Base-by-base conservation (phyloP, 2,888 invertebrate genomes). In the Hesperia comma region DNA sequence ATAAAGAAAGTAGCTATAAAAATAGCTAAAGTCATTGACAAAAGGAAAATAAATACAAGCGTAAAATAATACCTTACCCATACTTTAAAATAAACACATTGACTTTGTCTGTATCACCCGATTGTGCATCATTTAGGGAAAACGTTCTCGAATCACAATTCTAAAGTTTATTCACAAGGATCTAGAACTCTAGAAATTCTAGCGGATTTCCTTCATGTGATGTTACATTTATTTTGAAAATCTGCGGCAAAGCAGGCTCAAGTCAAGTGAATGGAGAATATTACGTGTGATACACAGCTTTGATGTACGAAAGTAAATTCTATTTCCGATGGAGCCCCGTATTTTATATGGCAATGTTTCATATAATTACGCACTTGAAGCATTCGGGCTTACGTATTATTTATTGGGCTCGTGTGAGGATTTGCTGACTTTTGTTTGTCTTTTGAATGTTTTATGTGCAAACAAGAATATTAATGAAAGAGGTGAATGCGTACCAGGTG, bases 291-390 rank as follows among this genome's bases (percentile, higher is more conserved):
- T 75, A 63, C 68, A 61, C 67, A 55, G 74, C 75, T 82, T 83
- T 80, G 79, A 82, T 78, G 75, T 82, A 79, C 79, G 81, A 81
- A 81, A 79, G 83, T 72, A 77, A 79, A 82, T 79, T 80, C 74
- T 79, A 76, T 80, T 78, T 75, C 75, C 75, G 75, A 72, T 72
- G 66, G 43, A 69, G 67, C 68, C 46, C 51, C 51, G 51, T 67
- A 62, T 56, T 67, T 67, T 61, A 51, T 56, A 51, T 56, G n/a
- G 61, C 51, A 46, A 61, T 61, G 61, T 67, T 67, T 67, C 61
- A 67, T 67, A 67, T 67, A 67, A 67, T 67, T 67, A 67, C 61
- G 61, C 33, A 57, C 57, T 67, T 62, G 40, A 37, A 62, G 56
- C 40, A 37, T 54, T 46, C 37, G 17, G 56, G 54, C 66, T 66